A percentile compares a stretch with the other conserved stretches of the same genome.
phyloP scores from a whole-genome alignment of 2,888 invertebrate genomes.

The Arrhopalites spinosus region DNA sequence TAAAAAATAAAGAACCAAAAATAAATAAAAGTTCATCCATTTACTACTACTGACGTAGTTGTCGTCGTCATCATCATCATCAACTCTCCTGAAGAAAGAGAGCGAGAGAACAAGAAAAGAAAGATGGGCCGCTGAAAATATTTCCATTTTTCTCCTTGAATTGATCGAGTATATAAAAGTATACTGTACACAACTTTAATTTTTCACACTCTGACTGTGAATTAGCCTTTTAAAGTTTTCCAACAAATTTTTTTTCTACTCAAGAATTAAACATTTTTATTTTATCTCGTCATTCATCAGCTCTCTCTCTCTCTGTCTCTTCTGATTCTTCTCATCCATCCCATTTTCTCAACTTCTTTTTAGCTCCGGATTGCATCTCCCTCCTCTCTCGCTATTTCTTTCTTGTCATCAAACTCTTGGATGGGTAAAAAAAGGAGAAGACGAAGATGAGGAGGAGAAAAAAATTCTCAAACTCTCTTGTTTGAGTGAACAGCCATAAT shows the following conservation, averaged over 20 bases:
- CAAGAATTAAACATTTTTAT: too few relatives aligned
- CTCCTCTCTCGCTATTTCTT: not conserved
- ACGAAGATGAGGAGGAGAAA: not conserved
- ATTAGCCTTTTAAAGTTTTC: not conserved
- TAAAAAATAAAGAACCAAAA: not conserved
- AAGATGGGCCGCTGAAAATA: too few relatives aligned
- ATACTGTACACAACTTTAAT: not conserved
- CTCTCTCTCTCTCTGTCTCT: not conserved
- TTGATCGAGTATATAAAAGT: slow-evolving; percentile 6
- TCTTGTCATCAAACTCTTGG: not conserved
- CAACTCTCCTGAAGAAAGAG: not conserved
- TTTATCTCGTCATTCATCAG: not conserved
- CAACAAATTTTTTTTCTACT: too few relatives aligned
- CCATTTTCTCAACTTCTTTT: not conserved
- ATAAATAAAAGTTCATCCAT: not conserved
- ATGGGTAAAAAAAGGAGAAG: not conserved
- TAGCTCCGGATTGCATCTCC: not conserved
- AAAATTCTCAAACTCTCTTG: not conserved
- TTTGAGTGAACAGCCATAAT: not conserved
- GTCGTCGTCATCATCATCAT: not conserved
- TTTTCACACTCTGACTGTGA: not conserved
- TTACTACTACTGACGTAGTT: not conserved
- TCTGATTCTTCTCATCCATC: not conserved
- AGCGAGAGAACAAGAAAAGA: too few relatives aligned
- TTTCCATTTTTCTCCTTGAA: too few relatives aligned